phyloP scores from a whole-genome alignment of 2,113 vertebrate genomes.

The Tenebrosternarchus preto region DNA sequence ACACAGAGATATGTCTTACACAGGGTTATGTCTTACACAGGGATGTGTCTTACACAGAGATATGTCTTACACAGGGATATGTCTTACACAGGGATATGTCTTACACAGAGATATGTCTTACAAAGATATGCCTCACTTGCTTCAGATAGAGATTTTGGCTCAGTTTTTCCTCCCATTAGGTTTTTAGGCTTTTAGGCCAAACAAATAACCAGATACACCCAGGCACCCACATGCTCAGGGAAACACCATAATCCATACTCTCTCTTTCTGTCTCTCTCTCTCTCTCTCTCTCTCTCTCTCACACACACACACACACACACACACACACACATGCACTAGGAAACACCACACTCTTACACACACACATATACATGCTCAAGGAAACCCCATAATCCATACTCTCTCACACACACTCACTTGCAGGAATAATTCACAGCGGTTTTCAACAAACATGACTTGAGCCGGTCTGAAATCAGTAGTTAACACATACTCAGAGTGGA shows the following conservation, averaged over 20 bases:
- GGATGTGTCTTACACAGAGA: too few species aligned
- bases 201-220: too few species aligned
- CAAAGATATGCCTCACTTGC: too few species aligned
- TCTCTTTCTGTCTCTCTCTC: neutral
- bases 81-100: too few species aligned
- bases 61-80: too few species aligned
- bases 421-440: conserved; percentile 42
- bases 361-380: conserved; percentile 23
- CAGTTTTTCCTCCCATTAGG: neutral
- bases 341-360: neutral
- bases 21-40: too few species aligned
- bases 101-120: too few species aligned
- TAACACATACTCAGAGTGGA: conserved; percentile 49
- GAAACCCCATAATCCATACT: too few species aligned
- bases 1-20: too few species aligned
- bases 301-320: conserved; percentile 24
- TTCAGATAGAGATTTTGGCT: neutral
- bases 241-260: too few species aligned
- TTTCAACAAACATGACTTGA: conserved; percentile 42
- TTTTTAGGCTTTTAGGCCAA: too few species aligned
- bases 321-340: conserved; percentile 29
- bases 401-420: conserved; percentile 19
- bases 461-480: conserved; percentile 32
- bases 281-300: neutral
- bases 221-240: too few species aligned